Evolutionary conservation across 2,888 invertebrate genomes (phyloP), one percentile per base, ranked within the genome.

Genomic region (Nephrocerus scutellatus): DNA sequence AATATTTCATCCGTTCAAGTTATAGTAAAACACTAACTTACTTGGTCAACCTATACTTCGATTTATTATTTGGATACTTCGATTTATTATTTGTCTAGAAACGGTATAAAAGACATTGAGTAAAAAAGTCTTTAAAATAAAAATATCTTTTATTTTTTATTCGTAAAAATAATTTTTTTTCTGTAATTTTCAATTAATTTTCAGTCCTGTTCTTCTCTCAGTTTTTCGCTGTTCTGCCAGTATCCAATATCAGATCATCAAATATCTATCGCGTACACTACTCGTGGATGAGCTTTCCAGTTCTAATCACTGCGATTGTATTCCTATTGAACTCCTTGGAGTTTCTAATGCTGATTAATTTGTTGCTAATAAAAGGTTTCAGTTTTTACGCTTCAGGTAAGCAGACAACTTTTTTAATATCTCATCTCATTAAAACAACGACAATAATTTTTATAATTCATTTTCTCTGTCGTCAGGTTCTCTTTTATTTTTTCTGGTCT

Each of bases 171-270:
- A 19, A 20, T 30, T 30, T 10, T 14, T 1, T 10, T n/a, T n/a
- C n/a, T n/a, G n/a, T n/a, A n/a, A n/a, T n/a, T n/a, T n/a, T n/a
- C n/a, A n/a, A n/a, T n/a, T n/a, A n/a, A n/a, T n/a, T n/a, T 36
- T 29, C 13, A 59, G 64, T 63, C 21, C 47, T 65, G 4, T 53
- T 58, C 10, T 49, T 67, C 22, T 52, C 63, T 2, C 65, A 62
- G 48, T 40, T 60, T n/a, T 66, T 63, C 41, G 62, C 54, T 0
- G 40, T 67, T 24, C 38, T 67, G 14, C 67, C 67, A 0, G 54
- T 64, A 2, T 49, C 51, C 14, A 62, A 63, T 38, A 36, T 63
- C 8, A 44, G 49, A 3, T 36, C 57, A 0, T 21, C 24, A 9
- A 44, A 62, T 51, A 47, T 55, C 0, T 30, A 46, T 2, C 40